Percentiles rank a stretch among this genome's conserved stretches.
Conservation (phyloP, 2,113 vertebrate genomes). For the Taurulus bubalis region DNA sequence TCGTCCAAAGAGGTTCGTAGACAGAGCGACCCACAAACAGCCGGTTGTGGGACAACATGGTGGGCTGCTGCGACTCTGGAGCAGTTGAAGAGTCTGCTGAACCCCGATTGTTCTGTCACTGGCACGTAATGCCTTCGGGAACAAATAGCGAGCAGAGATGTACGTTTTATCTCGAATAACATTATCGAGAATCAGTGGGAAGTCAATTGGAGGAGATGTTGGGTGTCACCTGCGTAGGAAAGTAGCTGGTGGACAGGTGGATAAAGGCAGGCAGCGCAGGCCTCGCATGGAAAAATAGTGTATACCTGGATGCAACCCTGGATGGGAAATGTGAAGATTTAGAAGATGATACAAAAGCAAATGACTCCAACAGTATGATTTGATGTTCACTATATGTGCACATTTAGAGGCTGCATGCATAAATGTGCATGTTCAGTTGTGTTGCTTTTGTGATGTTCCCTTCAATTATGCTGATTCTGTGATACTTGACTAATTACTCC, state of each 20-base stretch:
- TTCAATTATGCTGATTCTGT: neutral
- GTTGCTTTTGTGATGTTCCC: neutral
- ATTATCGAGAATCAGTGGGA: neutral
- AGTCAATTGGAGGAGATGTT: neutral
- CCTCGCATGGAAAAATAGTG: neutral
- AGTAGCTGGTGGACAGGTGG: constrained; percentile 17
- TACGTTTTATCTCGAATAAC: too few species aligned
- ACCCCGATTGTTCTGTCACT: neutral
- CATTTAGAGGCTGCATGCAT: neutral
- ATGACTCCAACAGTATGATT: neutral
- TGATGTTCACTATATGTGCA: too few species aligned
- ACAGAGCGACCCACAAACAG: neutral
- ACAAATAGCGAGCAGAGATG: neutral
- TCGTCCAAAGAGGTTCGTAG: neutral
- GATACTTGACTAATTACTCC: neutral
- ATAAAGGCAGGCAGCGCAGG: neutral
- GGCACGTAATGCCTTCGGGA: too few species aligned
- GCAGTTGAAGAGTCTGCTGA: neutral
- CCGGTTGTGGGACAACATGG: neutral
- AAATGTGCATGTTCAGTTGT: neutral
- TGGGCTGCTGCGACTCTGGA: neutral
- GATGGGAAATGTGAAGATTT: neutral
- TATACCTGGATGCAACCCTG: neutral
- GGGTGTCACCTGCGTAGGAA: neutral
- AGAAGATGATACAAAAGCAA: neutral